Evolutionary conservation across 2,797 vertebrate species (phyloP), one percentile per base, ranked within the genome.

Genomic region (Peromyscus aztecus): DNA sequence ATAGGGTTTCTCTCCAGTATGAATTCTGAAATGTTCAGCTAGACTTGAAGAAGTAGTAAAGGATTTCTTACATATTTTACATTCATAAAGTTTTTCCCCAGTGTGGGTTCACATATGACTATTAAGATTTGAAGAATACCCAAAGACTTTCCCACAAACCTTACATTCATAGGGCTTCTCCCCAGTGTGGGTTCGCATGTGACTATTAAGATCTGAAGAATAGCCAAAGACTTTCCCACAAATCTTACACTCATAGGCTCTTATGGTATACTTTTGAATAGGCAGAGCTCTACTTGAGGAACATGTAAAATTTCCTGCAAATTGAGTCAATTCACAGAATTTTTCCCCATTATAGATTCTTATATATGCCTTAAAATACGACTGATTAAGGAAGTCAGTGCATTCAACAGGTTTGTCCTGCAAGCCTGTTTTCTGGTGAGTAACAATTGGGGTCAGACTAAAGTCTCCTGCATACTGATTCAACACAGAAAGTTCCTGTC

Each of bases 151-250:
- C 8, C 86, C 46, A n/a, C 86, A 75, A 34, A 76, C 69, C 59
- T 89, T 63, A 40, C 67, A 82, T 4, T 82, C 67, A 34, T 81
- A 94, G 43, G 86, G 55, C 16, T 94, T 94, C n/a, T 89, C 77
- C 19, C 92, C 92, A 52, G 93, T 76, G 27, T 94, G 86, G 13
- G 46, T 85, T 40, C 82, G 19, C 78, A 85, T 46, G 16, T 84
- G 88, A 63, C 57, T 77, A 3, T 57, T 77, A 46, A 90, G 93
- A 61, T 67, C 67, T 29, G 93, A 90, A 84, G 88, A 59, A 21
- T 31, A 24, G 24, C 88, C 71, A n/a, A 90, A 94, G 31, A 29
- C 29, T 46, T 90, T 93, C 21, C 91, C 87, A 86, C 91, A 90
- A 31, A 49, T 17, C 29, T 80, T 31, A 21, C 73, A 75, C 0